These are phyloP conservation scores for Nixonia krombeini DNA, from an alignment of 1,140 invertebrate genomes.

Conservation along the genomic window DNA sequence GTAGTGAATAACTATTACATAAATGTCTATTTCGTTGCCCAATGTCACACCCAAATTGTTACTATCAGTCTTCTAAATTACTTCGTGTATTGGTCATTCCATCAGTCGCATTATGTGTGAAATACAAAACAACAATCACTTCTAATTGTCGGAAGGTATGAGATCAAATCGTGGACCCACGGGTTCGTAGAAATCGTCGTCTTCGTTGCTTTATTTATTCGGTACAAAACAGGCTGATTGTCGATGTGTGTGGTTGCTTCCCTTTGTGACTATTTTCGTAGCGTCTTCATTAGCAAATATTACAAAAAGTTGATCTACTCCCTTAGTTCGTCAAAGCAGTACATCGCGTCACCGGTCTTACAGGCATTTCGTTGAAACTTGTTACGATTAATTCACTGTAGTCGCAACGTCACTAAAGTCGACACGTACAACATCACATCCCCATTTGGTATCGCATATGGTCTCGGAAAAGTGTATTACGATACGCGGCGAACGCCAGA, in stretches of 20 bases:
- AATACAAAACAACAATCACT: too few relatives aligned
- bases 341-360: constrained; percentile 11
- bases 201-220: too few relatives aligned
- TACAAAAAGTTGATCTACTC: neutral
- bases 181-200: too few relatives aligned
- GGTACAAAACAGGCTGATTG: too few relatives aligned
- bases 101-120: too few relatives aligned
- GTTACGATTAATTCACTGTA: constrained; percentile 32
- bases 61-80: too few relatives aligned
- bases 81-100: too few relatives aligned
- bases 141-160: too few relatives aligned
- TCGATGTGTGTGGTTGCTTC: too few relatives aligned
- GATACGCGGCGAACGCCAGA: constrained; percentile 69
- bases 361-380: constrained; percentile 19
- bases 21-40: too few relatives aligned
- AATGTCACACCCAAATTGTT: too few relatives aligned
- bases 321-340: constrained; percentile 2
- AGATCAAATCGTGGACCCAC: neutral
- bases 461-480: constrained; percentile 61
- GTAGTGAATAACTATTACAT: too few relatives aligned
- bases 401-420: constrained; percentile 19
- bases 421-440: constrained; percentile 30
- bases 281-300: neutral
- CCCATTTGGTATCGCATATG: constrained; percentile 44
- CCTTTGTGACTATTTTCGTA: constrained; percentile 8